A percentile compares a stretch with the other conserved stretches of the same genome.
Conservation (phyloP, 2,113 vertebrate genomes). For the Anhinga rufa region DNA sequence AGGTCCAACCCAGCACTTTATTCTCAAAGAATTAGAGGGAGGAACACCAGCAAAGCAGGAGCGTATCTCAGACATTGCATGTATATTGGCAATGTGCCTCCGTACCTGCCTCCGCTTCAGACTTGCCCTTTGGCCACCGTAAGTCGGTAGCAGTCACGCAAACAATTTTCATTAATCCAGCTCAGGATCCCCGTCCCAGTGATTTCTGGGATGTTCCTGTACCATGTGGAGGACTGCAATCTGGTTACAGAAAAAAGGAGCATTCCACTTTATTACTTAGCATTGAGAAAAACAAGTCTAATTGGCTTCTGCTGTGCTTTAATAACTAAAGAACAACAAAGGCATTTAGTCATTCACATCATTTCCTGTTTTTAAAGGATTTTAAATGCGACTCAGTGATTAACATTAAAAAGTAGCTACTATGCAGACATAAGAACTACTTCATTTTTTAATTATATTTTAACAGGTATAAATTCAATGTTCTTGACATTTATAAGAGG, state of each 20-base stretch:
- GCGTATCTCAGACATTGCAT: background rate
- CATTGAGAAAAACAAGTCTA: conserved; percentile 48
- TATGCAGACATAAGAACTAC: conserved; percentile 42
- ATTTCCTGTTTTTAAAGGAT: conserved; percentile 60
- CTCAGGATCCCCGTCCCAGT: background rate
- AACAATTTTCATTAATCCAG: background rate
- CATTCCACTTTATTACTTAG: conserved; percentile 40
- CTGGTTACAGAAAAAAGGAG: background rate
- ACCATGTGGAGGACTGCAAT: background rate
- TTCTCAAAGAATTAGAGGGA: background rate
- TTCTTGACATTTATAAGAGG: conserved; percentile 53
- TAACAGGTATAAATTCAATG: conserved; percentile 40
- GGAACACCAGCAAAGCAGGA: background rate
- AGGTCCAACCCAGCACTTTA: background rate
- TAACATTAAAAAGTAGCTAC: conserved; percentile 57
- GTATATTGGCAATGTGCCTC: background rate
- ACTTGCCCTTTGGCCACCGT: background rate
- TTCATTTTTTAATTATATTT: conserved; percentile 62
- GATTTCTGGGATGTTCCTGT: background rate
- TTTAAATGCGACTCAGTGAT: conserved; percentile 46
- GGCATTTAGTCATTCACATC: conserved; percentile 46
- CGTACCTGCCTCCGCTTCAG: background rate
- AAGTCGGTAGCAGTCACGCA: background rate
- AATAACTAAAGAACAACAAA: conserved; percentile 63
- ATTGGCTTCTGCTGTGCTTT: conserved; percentile 63